These are phyloP conservation scores for Macheiramphus alcinus DNA, from an alignment of 2,113 vertebrate genomes.

Conservation along the genomic window DNA sequence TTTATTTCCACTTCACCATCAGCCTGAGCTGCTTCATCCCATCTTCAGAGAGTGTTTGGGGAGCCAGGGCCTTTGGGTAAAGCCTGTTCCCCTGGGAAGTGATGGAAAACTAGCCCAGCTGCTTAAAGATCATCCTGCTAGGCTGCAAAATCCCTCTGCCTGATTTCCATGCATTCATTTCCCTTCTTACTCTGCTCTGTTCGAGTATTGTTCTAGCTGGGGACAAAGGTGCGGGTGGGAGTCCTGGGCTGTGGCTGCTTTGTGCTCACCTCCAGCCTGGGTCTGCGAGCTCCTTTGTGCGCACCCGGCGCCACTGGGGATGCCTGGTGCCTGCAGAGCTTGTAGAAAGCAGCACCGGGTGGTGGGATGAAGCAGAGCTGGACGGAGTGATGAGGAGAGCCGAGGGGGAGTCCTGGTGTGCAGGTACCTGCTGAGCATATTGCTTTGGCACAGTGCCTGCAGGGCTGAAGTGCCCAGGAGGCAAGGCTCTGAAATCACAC, in stretches of 20 bases:
- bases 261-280: background rate
- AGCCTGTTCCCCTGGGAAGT: background rate
- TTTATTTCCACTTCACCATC: background rate
- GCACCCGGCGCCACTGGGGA: rapidly evolving
- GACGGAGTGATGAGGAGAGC: background rate
- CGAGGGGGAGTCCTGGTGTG: background rate
- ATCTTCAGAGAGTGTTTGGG: background rate
- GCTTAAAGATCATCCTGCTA: background rate
- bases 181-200: background rate
- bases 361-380: background rate
- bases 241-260: background rate
- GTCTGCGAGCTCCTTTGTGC: background rate
- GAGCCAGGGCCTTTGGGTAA: background rate
- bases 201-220: background rate
- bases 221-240: background rate
- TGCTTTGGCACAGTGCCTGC: background rate
- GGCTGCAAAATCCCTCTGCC: background rate
- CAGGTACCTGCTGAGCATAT: background rate
- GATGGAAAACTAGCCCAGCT: background rate
- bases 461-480: background rate
- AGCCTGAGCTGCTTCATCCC: background rate
- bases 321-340: background rate
- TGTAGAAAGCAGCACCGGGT: background rate
- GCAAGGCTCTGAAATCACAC: background rate
- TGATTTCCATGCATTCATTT: background rate